These are phyloP conservation scores for Cheilosia vulpina DNA, from an alignment of 2,888 invertebrate species.

Conservation along the genomic window DNA sequence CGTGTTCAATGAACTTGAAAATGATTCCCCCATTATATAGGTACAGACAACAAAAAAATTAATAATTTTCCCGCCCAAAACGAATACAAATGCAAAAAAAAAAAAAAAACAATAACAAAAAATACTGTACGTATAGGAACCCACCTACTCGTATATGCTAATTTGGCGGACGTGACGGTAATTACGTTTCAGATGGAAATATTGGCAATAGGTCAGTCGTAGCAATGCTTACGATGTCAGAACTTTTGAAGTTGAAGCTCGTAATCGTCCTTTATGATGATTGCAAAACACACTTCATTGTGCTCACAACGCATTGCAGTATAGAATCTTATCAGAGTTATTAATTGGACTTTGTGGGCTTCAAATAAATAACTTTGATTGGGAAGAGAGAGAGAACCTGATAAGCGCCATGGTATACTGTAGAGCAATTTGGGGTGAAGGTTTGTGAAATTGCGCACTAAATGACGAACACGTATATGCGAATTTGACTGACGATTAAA, in stretches of 20 bases:
- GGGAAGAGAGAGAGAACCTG: not conserved
- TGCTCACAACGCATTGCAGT: slow-evolving; percentile 9
- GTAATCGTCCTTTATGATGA: not conserved
- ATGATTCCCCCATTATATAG: slow-evolving; percentile 19
- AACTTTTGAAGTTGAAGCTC: not conserved
- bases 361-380: slow-evolving; percentile 30
- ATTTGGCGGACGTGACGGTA: slow-evolving; percentile 28
- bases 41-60: not conserved
- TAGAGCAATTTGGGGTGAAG: not conserved
- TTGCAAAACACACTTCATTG: slow-evolving; percentile 24
- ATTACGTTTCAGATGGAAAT: slow-evolving; percentile 4
- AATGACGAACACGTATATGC: slow-evolving; percentile 58
- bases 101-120: not conserved
- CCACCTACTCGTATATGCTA: not conserved
- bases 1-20: slow-evolving; percentile 73
- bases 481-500: slow-evolving; percentile 14
- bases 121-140: too few species aligned
- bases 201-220: not conserved
- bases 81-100: slow-evolving; percentile 25
- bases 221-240: not conserved
- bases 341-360: slow-evolving; percentile 44
- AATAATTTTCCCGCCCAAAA: slow-evolving; percentile 23
- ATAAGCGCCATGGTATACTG: slow-evolving; percentile 20
- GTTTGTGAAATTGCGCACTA: slow-evolving; percentile 43
- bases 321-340: slow-evolving; percentile 43